Conservation (phyloP, 2,113 vertebrate species). For the Megaceryle torquata region DNA sequence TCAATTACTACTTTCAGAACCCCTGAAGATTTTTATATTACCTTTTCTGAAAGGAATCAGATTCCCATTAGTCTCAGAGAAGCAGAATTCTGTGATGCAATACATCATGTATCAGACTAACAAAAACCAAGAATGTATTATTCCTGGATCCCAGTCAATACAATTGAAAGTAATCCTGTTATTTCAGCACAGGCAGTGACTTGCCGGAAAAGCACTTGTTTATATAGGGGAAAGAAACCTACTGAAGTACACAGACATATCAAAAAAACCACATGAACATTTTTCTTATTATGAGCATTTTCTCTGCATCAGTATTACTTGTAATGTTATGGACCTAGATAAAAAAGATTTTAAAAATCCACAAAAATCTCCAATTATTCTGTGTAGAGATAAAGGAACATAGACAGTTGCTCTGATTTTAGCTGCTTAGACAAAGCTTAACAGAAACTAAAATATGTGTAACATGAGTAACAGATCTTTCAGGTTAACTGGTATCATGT, state of each 20-base stretch:
- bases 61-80: background rate
- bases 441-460: background rate
- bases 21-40: background rate
- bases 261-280: background rate
- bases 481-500: background rate
- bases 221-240: background rate
- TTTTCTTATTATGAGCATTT: background rate
- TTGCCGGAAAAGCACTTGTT: background rate
- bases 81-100: background rate
- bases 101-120: background rate
- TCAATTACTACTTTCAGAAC: background rate
- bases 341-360: background rate
- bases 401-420: background rate
- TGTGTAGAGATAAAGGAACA: background rate
- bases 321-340: background rate
- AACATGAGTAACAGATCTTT: background rate
- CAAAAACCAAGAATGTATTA: background rate
- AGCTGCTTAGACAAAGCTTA: background rate
- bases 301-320: background rate
- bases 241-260: background rate
- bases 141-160: slow-evolving; percentile 33
- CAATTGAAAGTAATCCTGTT: background rate
- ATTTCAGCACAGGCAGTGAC: background rate
- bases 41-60: background rate
- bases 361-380: background rate